Evolutionary conservation across 2,113 vertebrate species (phyloP).

Genomic region (Poeciliopsis occidentalis): DNA sequence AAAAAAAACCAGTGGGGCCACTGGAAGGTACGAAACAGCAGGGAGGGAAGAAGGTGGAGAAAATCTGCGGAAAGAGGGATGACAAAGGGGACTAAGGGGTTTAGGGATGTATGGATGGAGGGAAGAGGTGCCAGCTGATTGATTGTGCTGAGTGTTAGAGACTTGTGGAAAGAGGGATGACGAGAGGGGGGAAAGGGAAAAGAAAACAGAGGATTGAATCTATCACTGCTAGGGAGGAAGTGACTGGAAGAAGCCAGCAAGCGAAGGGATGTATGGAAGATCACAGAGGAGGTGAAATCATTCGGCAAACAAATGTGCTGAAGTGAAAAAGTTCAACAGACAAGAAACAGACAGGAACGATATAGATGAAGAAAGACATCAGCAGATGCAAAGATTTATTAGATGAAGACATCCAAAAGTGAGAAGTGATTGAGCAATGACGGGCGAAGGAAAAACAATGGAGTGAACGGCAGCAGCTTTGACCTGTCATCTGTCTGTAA

Average conservation of each 20-base stretch:
- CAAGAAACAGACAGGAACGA: slow-evolving; percentile 19
- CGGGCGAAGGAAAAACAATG: slow-evolving; percentile 63
- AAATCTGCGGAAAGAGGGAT: slow-evolving; percentile 68
- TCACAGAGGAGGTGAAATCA: slow-evolving; percentile 3
- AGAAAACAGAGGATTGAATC: slow-evolving; percentile 87
- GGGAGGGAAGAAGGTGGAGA: slow-evolving; percentile 24
- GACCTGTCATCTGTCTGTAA: slow-evolving; percentile 76
- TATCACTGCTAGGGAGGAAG: slow-evolving; percentile 75
- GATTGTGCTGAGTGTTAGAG: slow-evolving; percentile 86
- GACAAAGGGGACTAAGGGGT: slow-evolving; percentile 61
- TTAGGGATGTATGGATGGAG: slow-evolving; percentile 59
- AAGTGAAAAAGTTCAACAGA: slow-evolving; percentile 22
- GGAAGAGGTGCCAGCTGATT: slow-evolving; percentile 82
- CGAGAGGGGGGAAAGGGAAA: slow-evolving; percentile 64
- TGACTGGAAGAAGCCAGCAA: slow-evolving; percentile 10
- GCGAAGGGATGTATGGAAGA: slow-evolving; percentile 15
- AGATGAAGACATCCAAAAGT: slow-evolving; percentile 42
- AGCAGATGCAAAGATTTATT: slow-evolving; percentile 38
- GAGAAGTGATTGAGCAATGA: slow-evolving; percentile 63
- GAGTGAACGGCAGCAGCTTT: slow-evolving; percentile 69
- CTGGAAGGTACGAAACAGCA: slow-evolving; percentile 11
- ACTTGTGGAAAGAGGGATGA: slow-evolving; percentile 77
- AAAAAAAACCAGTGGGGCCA: slow-evolving; percentile 1
- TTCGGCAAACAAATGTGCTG: background rate
- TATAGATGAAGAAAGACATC: slow-evolving; percentile 39